These are phyloP conservation scores for Morpho deidamia DNA, from an alignment of 2,888 invertebrate genomes.

Conservation along the genomic window DNA sequence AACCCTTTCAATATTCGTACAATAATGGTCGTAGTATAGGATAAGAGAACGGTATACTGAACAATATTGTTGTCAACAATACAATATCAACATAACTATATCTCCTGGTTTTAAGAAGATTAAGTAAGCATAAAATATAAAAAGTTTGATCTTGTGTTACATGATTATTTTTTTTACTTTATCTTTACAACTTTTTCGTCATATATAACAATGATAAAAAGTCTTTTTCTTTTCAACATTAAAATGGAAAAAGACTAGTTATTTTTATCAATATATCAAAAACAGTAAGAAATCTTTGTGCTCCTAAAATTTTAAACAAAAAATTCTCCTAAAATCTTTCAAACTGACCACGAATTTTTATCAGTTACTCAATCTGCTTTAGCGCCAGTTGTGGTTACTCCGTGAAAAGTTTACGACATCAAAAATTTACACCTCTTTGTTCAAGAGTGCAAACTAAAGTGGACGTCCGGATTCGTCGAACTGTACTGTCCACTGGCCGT, in stretches of 20 bases:
- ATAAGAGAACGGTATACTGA: constrained; percentile 38
- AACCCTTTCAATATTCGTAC: constrained; percentile 49
- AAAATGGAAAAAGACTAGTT: no score
- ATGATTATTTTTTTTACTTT: no score
- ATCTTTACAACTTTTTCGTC: no score
- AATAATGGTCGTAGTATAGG: constrained; percentile 44
- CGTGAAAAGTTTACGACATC: constrained; percentile 29
- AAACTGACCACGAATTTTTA: background rate
- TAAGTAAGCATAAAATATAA: background rate
- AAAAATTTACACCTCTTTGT: constrained; percentile 67
- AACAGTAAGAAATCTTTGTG: no score
- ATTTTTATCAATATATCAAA: no score
- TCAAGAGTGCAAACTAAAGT: constrained; percentile 37
- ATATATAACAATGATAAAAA: background rate
- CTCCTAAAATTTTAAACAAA: background rate
- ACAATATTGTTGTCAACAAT: constrained; percentile 32
- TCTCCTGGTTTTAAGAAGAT: constrained; percentile 2
- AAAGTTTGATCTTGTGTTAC: background rate
- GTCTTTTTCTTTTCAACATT: no score
- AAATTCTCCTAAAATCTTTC: no score
- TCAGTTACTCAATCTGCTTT: constrained; percentile 14
- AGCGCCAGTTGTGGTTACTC: constrained; percentile 22
- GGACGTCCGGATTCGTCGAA: constrained; percentile 52
- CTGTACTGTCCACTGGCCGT: constrained; percentile 54
- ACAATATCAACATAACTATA: constrained; percentile 15